Percentiles rank a stretch among this genome's conserved stretches.
Conservation (phyloP, 2,888 invertebrate genomes). For the Aethes cnicana region DNA sequence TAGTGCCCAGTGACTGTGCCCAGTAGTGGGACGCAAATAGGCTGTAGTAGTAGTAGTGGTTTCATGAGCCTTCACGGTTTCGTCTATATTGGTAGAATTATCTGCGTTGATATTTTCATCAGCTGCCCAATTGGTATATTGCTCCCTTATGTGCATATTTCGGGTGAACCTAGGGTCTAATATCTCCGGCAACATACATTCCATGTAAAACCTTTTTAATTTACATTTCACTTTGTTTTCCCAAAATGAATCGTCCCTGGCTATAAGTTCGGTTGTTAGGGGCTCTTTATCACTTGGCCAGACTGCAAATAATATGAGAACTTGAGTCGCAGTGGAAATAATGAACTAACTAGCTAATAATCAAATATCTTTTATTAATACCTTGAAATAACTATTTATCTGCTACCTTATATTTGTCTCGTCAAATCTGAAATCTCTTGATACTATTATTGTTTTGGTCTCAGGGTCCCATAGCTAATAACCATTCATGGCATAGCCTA, state of each 20-base stretch:
- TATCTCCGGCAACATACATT: slow-evolving; percentile 8
- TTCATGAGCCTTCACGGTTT: no score
- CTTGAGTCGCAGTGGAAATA: no score
- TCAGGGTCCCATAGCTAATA: slow-evolving; percentile 8
- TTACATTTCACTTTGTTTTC: slow-evolving; percentile 2
- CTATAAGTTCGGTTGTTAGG: slow-evolving; percentile 8
- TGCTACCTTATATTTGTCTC: background rate
- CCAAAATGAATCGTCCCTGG: slow-evolving; percentile 1
- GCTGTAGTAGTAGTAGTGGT: no score
- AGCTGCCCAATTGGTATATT: background rate
- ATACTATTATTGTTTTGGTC: background rate
- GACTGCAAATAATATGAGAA: slow-evolving; percentile 9
- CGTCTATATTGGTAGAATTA: slow-evolving; percentile 1
- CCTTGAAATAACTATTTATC: no score
- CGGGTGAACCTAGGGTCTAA: slow-evolving; percentile 1
- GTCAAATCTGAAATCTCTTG: slow-evolving; percentile 13
- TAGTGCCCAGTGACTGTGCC: no score
- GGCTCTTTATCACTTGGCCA: slow-evolving; percentile 5
- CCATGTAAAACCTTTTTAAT: slow-evolving; percentile 1
- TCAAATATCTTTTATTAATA: no score
- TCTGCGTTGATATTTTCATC: background rate
- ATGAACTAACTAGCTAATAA: no score
- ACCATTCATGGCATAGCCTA: slow-evolving; percentile 9
- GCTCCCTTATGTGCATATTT: slow-evolving; percentile 3
- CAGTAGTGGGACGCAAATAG: no score